Conservation (phyloP, 1,140 invertebrate genomes). For the Melitaea cinxia region DNA sequence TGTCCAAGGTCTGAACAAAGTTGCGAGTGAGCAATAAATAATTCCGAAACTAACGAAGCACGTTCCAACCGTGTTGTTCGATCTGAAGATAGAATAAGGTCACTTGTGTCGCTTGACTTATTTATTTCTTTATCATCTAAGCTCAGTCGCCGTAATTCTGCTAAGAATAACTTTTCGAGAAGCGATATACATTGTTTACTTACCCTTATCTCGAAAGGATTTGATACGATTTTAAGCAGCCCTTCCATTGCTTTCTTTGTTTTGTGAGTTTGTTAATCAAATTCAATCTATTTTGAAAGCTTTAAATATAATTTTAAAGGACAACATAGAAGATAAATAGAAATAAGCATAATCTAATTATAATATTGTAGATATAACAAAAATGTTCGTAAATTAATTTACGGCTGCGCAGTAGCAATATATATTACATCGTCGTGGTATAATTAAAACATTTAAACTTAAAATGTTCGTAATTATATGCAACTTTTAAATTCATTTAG, state of each 20-base stretch:
- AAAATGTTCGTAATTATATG: not conserved
- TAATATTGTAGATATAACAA: no score
- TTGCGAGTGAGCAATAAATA: conserved; percentile 9
- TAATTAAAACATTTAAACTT: not conserved
- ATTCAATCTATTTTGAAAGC: no score
- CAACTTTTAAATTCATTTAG: conserved; percentile 4
- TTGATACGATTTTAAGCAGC: no score
- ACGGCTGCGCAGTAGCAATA: not conserved
- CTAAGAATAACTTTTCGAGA: not conserved
- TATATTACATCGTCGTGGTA: not conserved
- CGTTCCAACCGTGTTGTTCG: conserved; percentile 11
- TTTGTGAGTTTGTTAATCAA: no score
- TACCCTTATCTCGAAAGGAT: no score
- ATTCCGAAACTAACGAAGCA: conserved; percentile 19
- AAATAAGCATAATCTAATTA: no score
- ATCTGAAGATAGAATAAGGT: conserved; percentile 18
- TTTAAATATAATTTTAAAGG: no score
- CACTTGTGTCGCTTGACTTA: conserved; percentile 20
- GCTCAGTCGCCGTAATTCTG: not conserved
- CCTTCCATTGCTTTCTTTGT: no score
- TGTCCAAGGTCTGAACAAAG: not conserved
- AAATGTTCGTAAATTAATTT: not conserved
- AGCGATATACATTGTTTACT: not conserved
- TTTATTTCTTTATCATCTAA: conserved; percentile 21
- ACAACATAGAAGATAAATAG: no score